phyloP scores from a whole-genome alignment of 2,797 vertebrate genomes.

The Epinephelus coioides region DNA sequence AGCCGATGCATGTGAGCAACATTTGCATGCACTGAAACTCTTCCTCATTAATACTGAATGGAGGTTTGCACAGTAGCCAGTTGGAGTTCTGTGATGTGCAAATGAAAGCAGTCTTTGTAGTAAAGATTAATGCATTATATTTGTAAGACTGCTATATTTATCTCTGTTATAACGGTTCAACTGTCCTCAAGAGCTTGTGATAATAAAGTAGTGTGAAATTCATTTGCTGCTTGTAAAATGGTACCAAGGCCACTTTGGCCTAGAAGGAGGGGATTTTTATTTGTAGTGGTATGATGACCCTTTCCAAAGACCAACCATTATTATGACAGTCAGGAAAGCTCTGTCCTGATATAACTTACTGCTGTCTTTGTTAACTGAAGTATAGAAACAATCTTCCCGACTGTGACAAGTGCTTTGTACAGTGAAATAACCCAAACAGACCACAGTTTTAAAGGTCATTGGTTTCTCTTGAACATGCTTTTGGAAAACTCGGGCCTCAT shows the following conservation, averaged over 20 bases:
- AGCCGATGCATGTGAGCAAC: not conserved
- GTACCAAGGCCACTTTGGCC: slow-evolving; percentile 39
- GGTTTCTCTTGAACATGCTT: slow-evolving; percentile 47
- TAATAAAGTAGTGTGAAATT: slow-evolving; percentile 64
- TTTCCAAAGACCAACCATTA: slow-evolving; percentile 40
- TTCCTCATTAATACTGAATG: slow-evolving; percentile 1
- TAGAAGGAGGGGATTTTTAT: slow-evolving; percentile 40
- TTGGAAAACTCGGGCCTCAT: slow-evolving; percentile 39
- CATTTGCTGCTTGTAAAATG: slow-evolving; percentile 64
- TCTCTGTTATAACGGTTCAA: slow-evolving; percentile 7
- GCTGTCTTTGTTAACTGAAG: slow-evolving; percentile 12
- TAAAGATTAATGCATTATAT: slow-evolving; percentile 22
- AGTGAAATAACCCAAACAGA: slow-evolving; percentile 50
- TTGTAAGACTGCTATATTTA: slow-evolving; percentile 34
- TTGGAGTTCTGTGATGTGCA: not conserved
- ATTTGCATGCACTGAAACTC: slow-evolving; percentile 4
- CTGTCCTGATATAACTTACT: slow-evolving; percentile 15
- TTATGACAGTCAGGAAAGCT: slow-evolving; percentile 27
- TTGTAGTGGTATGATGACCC: slow-evolving; percentile 21
- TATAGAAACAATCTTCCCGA: not conserved
- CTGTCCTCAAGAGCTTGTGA: slow-evolving; percentile 37
- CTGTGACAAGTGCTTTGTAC: slow-evolving; percentile 33
- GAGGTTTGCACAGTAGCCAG: slow-evolving; percentile 1
- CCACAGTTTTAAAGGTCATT: slow-evolving; percentile 51
- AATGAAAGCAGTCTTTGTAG: slow-evolving; percentile 14